phyloP scores from a whole-genome alignment of 2,113 vertebrate genomes.

The Gasterosteus nipponicus region DNA sequence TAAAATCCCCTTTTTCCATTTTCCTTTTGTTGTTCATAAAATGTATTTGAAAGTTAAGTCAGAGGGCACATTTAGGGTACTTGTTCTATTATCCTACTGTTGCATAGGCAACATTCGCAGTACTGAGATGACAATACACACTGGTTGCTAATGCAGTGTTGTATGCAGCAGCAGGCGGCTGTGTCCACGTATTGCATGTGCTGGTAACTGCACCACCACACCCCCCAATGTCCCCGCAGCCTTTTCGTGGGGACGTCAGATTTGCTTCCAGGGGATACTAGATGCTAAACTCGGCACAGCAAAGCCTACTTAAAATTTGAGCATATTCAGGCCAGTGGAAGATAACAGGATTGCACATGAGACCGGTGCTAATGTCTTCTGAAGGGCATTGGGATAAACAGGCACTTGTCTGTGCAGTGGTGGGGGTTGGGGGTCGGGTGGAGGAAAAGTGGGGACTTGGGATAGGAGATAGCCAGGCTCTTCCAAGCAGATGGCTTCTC shows the following conservation, averaged over 20 bases:
- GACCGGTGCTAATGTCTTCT: conserved; percentile 81
- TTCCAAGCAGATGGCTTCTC: conserved; percentile 65
- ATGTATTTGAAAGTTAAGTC: conserved; percentile 78
- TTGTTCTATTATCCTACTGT: conserved; percentile 74
- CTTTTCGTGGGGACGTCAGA: conserved; percentile 77
- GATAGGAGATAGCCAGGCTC: conserved; percentile 70
- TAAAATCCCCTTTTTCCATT: background rate
- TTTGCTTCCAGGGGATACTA: conserved; percentile 76
- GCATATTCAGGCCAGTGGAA: conserved; percentile 75
- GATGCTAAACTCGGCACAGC: conserved; percentile 66
- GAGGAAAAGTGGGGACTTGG: conserved; percentile 59
- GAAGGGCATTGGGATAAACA: conserved; percentile 82
- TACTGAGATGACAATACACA: conserved; percentile 67
- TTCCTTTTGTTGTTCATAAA: background rate
- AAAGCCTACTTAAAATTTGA: conserved; percentile 76
- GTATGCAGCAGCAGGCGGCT: conserved; percentile 60
- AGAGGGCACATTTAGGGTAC: conserved; percentile 81
- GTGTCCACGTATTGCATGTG: conserved; percentile 77
- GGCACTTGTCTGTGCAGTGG: conserved; percentile 66
- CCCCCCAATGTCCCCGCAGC: conserved; percentile 69
- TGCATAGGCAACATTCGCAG: conserved; percentile 75
- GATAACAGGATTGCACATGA: conserved; percentile 80
- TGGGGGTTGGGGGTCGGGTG: conserved; percentile 42
- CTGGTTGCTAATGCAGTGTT: conserved; percentile 72
- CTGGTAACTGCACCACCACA: conserved; percentile 77